These are phyloP conservation scores for Elgaria multicarinata DNA, from an alignment of 2,113 vertebrate genomes.

Conservation along the genomic window DNA sequence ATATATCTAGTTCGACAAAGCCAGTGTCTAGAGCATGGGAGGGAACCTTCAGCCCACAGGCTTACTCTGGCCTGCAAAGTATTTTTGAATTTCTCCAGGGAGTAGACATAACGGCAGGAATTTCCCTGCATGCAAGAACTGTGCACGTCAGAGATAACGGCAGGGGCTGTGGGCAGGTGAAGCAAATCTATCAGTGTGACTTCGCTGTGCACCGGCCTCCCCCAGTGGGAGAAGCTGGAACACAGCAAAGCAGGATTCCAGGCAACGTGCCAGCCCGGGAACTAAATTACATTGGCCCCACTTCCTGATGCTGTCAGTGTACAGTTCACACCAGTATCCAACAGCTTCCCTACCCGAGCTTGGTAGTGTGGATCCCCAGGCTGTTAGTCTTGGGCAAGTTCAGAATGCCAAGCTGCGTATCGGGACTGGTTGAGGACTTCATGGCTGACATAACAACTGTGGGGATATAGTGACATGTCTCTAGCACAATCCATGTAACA, in stretches of 20 bases:
- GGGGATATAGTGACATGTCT: not conserved
- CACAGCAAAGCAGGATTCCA: too few relatives aligned
- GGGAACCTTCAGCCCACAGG: not conserved
- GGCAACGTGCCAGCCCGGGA: too few relatives aligned
- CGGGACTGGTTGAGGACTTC: not conserved
- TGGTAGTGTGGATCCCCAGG: not conserved
- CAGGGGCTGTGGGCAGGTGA: too few relatives aligned
- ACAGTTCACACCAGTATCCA: not conserved
- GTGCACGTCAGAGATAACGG: too few relatives aligned
- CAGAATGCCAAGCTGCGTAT: not conserved
- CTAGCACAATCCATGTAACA: not conserved
- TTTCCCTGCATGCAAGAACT: too few relatives aligned
- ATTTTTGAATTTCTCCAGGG: too few relatives aligned
- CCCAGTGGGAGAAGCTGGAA: too few relatives aligned
- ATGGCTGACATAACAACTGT: not conserved
- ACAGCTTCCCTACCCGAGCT: not conserved
- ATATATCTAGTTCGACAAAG: not conserved
- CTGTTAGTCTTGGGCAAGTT: not conserved
- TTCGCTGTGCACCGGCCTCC: too few relatives aligned
- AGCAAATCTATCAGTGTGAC: too few relatives aligned
- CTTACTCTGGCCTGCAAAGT: too few relatives aligned
- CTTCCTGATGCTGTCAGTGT: not conserved
- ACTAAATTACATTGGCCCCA: too few relatives aligned
- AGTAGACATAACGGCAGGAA: too few relatives aligned
- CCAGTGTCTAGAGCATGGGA: not conserved